A percentile compares a stretch with the other conserved stretches of the same genome.
Conservation (phyloP, 2,888 invertebrate genomes). For the Vannuccia rotundouncinata region DNA sequence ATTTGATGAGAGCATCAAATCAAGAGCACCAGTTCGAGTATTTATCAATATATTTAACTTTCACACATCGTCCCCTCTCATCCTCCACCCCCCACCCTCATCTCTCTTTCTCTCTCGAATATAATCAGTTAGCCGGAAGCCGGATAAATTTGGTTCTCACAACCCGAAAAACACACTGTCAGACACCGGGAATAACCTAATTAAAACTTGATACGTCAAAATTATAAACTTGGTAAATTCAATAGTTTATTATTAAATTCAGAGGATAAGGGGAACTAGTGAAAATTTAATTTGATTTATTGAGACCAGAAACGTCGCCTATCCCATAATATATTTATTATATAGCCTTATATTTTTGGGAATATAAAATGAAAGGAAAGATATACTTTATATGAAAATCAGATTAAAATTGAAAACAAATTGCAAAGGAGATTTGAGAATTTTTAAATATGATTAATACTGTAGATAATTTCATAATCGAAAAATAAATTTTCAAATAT, state of each 20-base stretch:
- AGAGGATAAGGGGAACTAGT: background rate
- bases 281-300: slow-evolving; percentile 26
- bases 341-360: too few relatives aligned
- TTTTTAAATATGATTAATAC: too few relatives aligned
- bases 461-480: too few relatives aligned
- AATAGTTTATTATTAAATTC: background rate
- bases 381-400: too few relatives aligned
- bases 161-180: slow-evolving; percentile 16
- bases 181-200: slow-evolving; percentile 24
- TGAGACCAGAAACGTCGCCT: slow-evolving; percentile 18
- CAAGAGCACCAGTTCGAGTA: too few relatives aligned
- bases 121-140: slow-evolving; percentile 23
- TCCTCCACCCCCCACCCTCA: background rate
- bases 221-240: slow-evolving; percentile 22
- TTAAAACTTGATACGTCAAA: slow-evolving; percentile 26
- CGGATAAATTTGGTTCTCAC: slow-evolving; percentile 23
- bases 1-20: background rate
- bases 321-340: background rate
- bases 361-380: too few relatives aligned
- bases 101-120: background rate
- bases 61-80: background rate
- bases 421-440: too few relatives aligned
- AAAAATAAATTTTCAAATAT: too few relatives aligned
- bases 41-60: background rate
- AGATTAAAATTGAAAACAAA: too few relatives aligned